Evolutionary conservation across 2,113 vertebrate genomes (phyloP).

Genomic region (Heliornis fulica): DNA sequence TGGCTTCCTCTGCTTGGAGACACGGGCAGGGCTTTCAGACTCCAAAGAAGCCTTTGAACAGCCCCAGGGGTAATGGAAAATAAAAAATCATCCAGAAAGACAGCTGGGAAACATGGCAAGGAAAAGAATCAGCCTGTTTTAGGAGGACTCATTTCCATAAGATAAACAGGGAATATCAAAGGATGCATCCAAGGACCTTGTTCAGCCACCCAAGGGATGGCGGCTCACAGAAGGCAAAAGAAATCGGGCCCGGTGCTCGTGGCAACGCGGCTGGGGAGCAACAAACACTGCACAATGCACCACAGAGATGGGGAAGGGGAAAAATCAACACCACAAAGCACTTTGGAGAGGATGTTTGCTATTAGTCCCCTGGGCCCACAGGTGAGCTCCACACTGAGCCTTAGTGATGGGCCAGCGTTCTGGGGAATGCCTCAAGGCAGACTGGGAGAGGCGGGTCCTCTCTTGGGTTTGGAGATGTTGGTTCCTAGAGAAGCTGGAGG

Average conservation of each 20-base stretch:
- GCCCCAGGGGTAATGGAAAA: not conserved
- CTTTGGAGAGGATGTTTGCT: not conserved
- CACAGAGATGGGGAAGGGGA: not conserved
- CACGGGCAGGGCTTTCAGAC: not conserved
- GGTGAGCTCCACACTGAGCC: not conserved
- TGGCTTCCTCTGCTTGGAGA: not conserved
- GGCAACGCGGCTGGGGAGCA: not conserved
- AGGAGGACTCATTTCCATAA: not conserved
- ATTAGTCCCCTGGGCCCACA: not conserved
- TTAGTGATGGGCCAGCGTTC: fast-evolving
- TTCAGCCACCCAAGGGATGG: not conserved
- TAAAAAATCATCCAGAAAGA: not conserved
- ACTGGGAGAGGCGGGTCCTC: not conserved
- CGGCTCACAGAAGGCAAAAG: not conserved
- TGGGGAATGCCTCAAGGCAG: not conserved
- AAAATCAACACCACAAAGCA: not conserved
- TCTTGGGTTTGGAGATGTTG: fast-evolving
- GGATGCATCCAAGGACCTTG: not conserved
- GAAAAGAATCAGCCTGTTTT: not conserved
- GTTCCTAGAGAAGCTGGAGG: not conserved
- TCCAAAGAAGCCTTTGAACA: not conserved
- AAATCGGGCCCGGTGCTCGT: fast-evolving
- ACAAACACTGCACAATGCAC: not conserved
- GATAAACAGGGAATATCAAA: not conserved
- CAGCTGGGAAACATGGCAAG: not conserved